These are phyloP conservation scores for Herpetotheres cachinnans DNA, from an alignment of 2,113 vertebrate genomes.

Conservation along the genomic window DNA sequence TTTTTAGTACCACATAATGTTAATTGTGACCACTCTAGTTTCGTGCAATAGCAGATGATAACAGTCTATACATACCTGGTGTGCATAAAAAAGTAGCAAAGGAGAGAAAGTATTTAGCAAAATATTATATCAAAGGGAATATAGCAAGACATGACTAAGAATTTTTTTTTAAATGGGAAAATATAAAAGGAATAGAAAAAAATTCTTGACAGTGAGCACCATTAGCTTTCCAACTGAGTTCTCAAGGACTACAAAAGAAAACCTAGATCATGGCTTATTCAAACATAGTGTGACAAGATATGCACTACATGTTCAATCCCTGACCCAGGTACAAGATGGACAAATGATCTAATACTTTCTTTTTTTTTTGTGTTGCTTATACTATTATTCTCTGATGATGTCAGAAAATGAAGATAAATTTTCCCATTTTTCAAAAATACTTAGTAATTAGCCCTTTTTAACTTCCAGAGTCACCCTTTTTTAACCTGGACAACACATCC, in stretches of 20 bases:
- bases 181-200: not conserved
- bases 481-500: not conserved
- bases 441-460: not conserved
- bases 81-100: not conserved
- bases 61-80: not conserved
- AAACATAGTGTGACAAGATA: not conserved
- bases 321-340: not conserved
- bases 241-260: not conserved
- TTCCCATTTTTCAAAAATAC: not conserved
- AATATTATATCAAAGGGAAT: not conserved
- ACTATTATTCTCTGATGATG: not conserved
- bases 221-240: not conserved
- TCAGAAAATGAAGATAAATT: not conserved
- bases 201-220: not conserved
- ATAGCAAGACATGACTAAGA: not conserved
- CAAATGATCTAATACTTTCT: not conserved
- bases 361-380: not conserved
- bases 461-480: not conserved
- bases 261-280: not conserved
- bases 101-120: not conserved
- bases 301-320: not conserved
- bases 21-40: not conserved
- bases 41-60: not conserved
- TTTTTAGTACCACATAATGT: not conserved
- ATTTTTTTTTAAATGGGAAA: not conserved